Percentiles rank a stretch among this genome's conserved stretches.
Conservation (phyloP, 2,113 vertebrate genomes). For the Hiodon tergisus region DNA sequence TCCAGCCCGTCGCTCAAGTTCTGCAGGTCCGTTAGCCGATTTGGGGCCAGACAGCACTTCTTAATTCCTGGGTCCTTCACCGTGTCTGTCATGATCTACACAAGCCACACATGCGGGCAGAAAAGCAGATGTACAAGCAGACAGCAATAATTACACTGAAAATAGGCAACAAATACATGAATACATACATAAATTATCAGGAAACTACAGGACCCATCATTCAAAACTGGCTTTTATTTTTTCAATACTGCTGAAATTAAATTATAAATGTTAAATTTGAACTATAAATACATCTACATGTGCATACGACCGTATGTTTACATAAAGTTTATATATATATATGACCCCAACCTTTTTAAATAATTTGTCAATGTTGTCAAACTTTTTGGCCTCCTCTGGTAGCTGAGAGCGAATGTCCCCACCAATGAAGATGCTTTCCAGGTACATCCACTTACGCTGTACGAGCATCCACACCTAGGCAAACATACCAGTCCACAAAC, state of each 20-base stretch:
- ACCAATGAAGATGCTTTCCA: slow-evolving; percentile 89
- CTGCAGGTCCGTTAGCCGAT: slow-evolving; percentile 74
- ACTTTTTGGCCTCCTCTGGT: slow-evolving; percentile 86
- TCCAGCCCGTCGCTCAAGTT: slow-evolving; percentile 77
- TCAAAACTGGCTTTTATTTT: background rate
- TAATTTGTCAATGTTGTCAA: slow-evolving; percentile 75
- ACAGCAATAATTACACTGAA: too few species aligned
- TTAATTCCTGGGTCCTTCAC: slow-evolving; percentile 74
- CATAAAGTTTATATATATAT: background rate
- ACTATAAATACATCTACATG: too few species aligned
- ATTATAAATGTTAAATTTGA: background rate
- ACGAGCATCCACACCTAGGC: slow-evolving; percentile 83
- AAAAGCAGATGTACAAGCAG: background rate
- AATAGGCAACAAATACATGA: background rate
- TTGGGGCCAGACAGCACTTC: slow-evolving; percentile 72
- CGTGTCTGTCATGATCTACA: slow-evolving; percentile 84
- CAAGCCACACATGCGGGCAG: background rate
- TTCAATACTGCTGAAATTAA: background rate
- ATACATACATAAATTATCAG: background rate
- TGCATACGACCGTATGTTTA: background rate
- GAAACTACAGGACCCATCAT: background rate
- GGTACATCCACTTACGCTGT: slow-evolving; percentile 96
- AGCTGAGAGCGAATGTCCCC: slow-evolving; percentile 86
- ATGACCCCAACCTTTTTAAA: slow-evolving; percentile 77
- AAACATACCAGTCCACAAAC: background rate